These are phyloP conservation scores for Hydraecia micacea DNA, from an alignment of 2,888 invertebrate species.

Conservation along the genomic window DNA sequence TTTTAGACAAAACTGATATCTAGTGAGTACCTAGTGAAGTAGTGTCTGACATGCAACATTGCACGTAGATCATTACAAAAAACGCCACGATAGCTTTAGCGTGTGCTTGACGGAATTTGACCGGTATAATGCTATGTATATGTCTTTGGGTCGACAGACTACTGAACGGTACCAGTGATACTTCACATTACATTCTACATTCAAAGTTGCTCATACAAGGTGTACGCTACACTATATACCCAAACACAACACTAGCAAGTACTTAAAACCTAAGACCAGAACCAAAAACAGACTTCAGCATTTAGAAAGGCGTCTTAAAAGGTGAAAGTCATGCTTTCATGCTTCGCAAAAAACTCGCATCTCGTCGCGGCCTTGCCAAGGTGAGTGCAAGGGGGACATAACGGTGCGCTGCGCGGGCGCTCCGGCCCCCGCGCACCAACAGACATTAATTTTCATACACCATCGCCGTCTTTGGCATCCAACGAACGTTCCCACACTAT, in stretches of 20 bases:
- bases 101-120: neutral
- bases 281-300: slow-evolving; percentile 76
- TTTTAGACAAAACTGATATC: slow-evolving; percentile 28
- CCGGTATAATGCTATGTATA: neutral
- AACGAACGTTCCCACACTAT: slow-evolving; percentile 69
- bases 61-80: slow-evolving; percentile 9
- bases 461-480: slow-evolving; percentile 72
- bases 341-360: slow-evolving; percentile 88
- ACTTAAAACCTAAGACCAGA: slow-evolving; percentile 66
- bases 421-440: slow-evolving; percentile 74
- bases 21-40: neutral
- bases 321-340: slow-evolving; percentile 89
- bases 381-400: slow-evolving; percentile 89
- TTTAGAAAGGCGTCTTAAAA: slow-evolving; percentile 88
- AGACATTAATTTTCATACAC: slow-evolving; percentile 70
- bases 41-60: slow-evolving; percentile 1
- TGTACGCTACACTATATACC: slow-evolving; percentile 25
- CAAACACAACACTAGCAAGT: slow-evolving; percentile 24
- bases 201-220: slow-evolving; percentile 19
- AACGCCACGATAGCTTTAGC: neutral
- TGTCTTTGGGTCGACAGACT: slow-evolving; percentile 29
- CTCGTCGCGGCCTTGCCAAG: slow-evolving; percentile 89
- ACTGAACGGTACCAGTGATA: slow-evolving; percentile 36
- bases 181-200: too few relatives aligned
- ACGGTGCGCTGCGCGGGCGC: slow-evolving; percentile 81